Evolutionary conservation across 2,797 vertebrate genomes (phyloP), one percentile per base, ranked within the genome.

Genomic region (Brachyalestes nurse): DNA sequence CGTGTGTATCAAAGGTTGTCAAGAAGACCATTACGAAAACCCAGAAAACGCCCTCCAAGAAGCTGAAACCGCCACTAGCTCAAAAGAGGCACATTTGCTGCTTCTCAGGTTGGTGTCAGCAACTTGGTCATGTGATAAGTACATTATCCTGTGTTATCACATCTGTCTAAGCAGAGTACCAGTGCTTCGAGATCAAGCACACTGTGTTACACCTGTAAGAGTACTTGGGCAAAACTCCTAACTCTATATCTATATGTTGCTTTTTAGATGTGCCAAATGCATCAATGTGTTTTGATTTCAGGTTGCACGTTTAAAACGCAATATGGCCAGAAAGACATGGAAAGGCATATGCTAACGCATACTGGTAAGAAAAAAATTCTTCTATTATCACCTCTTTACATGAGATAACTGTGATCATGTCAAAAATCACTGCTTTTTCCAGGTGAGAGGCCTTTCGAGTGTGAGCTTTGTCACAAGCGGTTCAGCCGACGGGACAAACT

Each of bases 291-390:
- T 72, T 45, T 78, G 40, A 62, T 66, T 80, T 49, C 85, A 99
- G 98, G 98, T 85, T 99, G 98, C 90, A 96, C 96, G 28, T 99
- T 99, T 90, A 99, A 98, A 93, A 99, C 98, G 0, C 96, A 97
- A 61, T 98, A 99, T 45, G 97, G 98, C 40, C 96, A 97, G 92
- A 99, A 99, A 92, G 97, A 99, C 87, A 97, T 99, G 97, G 98
- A 99, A 72, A 94, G 98, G 0, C 98, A 99, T 62, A 94, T 98
- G 72, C 96, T 97, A 90, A 99, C 97, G 0, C 97, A 99, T 88
- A 99, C 98, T 0, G 98, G 98, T 98, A 89, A 64, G 78, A 87
- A n/a, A 2, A 21, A 23, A 23, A 70, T 57, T 2, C 16, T 34
- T 25, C 17, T 38, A 5, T 5, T 3, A 14, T 62, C 0, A 7